Conservation (phyloP, 1,140 invertebrate genomes). For the Brachionus paranguensis region DNA sequence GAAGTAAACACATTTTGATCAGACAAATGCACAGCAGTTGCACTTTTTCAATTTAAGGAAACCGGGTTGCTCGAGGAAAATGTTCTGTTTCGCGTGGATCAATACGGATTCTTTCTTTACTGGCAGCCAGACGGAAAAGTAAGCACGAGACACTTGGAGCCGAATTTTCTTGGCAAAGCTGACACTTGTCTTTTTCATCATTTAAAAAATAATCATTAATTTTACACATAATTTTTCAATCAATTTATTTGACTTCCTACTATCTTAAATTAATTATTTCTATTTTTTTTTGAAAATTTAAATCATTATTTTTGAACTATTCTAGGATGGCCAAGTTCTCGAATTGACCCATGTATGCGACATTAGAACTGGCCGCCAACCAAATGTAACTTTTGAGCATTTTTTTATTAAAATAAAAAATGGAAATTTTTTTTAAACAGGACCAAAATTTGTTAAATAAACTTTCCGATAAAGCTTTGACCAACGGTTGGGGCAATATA, state of each 20-base stretch:
- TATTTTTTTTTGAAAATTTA: too few relatives aligned
- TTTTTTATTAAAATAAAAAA: background rate
- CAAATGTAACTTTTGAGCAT: slow-evolving; percentile 64
- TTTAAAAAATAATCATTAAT: slow-evolving; percentile 6
- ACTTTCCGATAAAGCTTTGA: slow-evolving; percentile 35
- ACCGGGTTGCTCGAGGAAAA: slow-evolving; percentile 80
- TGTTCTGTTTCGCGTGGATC: slow-evolving; percentile 88
- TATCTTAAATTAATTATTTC: background rate
- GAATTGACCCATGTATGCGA: slow-evolving; percentile 95
- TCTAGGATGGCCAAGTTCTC: slow-evolving; percentile 78
- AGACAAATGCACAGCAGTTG: background rate
- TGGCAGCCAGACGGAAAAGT: slow-evolving; percentile 88
- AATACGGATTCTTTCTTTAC: slow-evolving; percentile 97
- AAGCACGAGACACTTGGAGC: background rate
- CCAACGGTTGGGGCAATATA: slow-evolving; percentile 62
- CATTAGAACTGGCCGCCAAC: slow-evolving; percentile 77
- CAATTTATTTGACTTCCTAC: background rate
- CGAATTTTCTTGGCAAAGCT: background rate
- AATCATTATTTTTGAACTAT: slow-evolving; percentile 58
- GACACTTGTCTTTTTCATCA: background rate
- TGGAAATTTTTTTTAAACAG: background rate
- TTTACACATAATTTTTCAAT: slow-evolving; percentile 5
- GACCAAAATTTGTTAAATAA: slow-evolving; percentile 38
- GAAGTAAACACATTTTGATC: slow-evolving; percentile 61
- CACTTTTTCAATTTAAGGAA: slow-evolving; percentile 57